phyloP scores from a whole-genome alignment of 1,140 invertebrate genomes.

The Sycobia sp. region DNA sequence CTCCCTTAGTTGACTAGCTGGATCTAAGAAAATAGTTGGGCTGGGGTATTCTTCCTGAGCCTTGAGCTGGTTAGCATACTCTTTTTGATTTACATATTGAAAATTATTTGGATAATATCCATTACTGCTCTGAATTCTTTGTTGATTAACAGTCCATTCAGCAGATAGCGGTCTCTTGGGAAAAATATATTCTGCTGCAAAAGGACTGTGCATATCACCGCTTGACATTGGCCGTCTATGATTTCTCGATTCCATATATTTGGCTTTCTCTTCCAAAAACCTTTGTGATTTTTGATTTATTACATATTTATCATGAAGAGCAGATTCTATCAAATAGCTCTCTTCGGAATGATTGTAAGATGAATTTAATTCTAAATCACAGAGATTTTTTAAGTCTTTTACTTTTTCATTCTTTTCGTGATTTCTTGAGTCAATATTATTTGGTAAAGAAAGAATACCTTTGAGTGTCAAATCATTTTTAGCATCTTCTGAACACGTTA shows the following conservation, averaged over 20 bases:
- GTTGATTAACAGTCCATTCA: conserved; percentile 37
- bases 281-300: not conserved
- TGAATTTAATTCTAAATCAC: conserved; percentile 6
- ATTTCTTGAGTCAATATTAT: conserved; percentile 38
- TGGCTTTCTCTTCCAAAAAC: not conserved
- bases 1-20: conserved; percentile 74
- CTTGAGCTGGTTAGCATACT: conserved; percentile 4
- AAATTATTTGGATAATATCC: not conserved
- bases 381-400: conserved; percentile 1
- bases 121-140: conserved; percentile 23
- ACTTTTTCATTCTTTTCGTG: conserved; percentile 39
- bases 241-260: conserved; percentile 4
- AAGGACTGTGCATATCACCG: conserved; percentile 42
- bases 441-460: conserved; percentile 46
- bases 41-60: conserved; percentile 10
- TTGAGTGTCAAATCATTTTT: conserved; percentile 51
- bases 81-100: not conserved
- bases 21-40: conserved; percentile 56
- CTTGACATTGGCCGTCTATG: conserved; percentile 41
- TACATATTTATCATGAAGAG: not conserved
- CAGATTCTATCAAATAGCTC: not conserved
- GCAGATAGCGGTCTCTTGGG: conserved; percentile 41
- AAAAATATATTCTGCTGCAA: conserved; percentile 30
- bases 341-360: conserved; percentile 8
- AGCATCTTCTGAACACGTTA: conserved; percentile 57